Conservation (phyloP, 30 jellyfish, hydroid and myxozoan genomes). For the Catostylus mosaicus region DNA sequence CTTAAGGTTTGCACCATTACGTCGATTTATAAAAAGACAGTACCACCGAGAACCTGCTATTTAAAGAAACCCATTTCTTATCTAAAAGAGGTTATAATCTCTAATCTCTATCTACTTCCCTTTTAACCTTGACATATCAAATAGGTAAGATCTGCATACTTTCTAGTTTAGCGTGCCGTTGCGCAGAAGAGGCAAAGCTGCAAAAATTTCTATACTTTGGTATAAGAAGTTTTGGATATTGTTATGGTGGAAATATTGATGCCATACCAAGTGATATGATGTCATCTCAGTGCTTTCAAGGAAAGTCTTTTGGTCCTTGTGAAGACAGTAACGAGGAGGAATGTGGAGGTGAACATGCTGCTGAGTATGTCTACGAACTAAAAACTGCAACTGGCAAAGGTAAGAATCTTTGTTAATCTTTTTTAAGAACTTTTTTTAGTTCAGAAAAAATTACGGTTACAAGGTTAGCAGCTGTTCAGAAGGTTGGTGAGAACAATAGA, state of each 20-base stretch:
- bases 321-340: conserved; percentile 60
- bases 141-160: not conserved
- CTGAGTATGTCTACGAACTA: conserved; percentile 69
- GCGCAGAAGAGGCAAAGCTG: conserved; percentile 55
- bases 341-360: conserved; percentile 74
- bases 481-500: no score
- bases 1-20: no score
- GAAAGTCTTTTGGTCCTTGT: conserved; percentile 56
- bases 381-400: conserved; percentile 14
- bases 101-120: not conserved
- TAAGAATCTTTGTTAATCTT: no score
- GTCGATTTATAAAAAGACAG: no score
- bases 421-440: no score
- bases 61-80: no score
- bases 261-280: not conserved
- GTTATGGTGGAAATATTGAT: conserved; percentile 63
- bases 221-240: conserved; percentile 59
- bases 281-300: conserved; percentile 69
- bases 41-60: no score
- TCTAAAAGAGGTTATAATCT: not conserved
- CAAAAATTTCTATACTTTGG: conserved; percentile 48
- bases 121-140: not conserved
- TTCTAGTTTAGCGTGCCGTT: conserved; percentile 77
- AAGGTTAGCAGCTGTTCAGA: no score
- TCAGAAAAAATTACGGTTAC: no score